Base-by-base conservation (phyloP, 2,113 vertebrate genomes). In the Saguinus midas region DNA sequence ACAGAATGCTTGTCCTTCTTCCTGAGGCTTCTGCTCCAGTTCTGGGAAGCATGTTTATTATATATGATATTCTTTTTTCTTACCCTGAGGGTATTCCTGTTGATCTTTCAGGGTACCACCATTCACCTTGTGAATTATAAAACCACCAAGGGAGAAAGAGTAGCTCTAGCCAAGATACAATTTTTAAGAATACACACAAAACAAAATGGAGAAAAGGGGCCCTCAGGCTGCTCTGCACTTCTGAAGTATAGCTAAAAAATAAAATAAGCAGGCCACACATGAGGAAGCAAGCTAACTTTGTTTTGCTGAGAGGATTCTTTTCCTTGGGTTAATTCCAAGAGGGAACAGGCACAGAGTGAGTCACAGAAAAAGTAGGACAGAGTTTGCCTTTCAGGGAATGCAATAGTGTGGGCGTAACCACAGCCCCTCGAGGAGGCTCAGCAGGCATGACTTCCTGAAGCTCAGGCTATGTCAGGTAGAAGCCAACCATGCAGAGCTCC, bases 251-350 rank as follows among this genome's bases (percentile, higher is more conserved):
- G 50, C 76, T 57, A 66, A 95, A 95, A 94, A 97, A 96, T 91
- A 75, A 93, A 97, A 95, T 91, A 58, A 87, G 96, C 82, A 96
- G 94, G 43, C 82, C 93, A 94, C 88, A 97, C 70, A 92, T 82
- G 91, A 93, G 17, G 86, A 97, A 95, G 78, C 66, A 94, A 43
- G 48, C 23, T 95, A 96, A 97, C 94, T 97, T 97, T 86, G 52
- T 97, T 97, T 96, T 97, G 94, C 97, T 97, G 97, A 96, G 75
- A 91, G 73, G 58, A 96, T 82, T 96, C 84, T 97, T 97, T 97
- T 96, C 73, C 61, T 94, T 95, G 94, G 93, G 82, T 96, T 95
- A 93, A 95, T 94, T 98, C 87, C 96, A 97, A 96, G 70, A 96
- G 40, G 90, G 45, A 93, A 79, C 52, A 81, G 80, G 78, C 2